Evolutionary conservation across 2,113 vertebrate genomes (phyloP), one percentile per base, ranked within the genome.

Genomic region (Rhombomys opimus): DNA sequence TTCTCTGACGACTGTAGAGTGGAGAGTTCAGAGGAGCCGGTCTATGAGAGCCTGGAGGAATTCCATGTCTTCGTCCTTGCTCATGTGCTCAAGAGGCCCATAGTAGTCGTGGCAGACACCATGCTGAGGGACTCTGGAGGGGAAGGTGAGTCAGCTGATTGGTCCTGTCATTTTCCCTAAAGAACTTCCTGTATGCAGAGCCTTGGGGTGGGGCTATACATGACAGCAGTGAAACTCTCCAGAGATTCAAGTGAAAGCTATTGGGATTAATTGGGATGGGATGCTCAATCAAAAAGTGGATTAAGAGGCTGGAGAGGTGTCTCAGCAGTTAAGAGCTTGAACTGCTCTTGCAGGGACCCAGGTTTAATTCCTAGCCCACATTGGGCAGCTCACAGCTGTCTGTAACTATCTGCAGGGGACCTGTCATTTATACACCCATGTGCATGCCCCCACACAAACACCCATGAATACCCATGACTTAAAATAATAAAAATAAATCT

Each of bases 111-210:
- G 97, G 99, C 99, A 0, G 99, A 99, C 98, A 99, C 99, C 13
- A 99, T 99, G 99, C 99, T 99, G 95, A 96, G 99, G 82, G 99
- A 99, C 98, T 99, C 99, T 0, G 99, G 99, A 0, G 99, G 99
- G 15, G 99, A 99, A 98, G 99, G 99, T 99, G 84, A 96, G 95
- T 50, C 27, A 57, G 5, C 57, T 1, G 23, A 59, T 32, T 35
- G 0, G 32, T 13, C 23, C 2, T 46, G 73, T 70, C 46, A 9
- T 6, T 75, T 13, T 6, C 13, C 17, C 41, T 63, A 20, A 18
- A 41, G 38, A 15, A n/a, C 4, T 7, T 6, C n/a, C 27, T 63
- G 1, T 9, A 2, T 18, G 14, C 50, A 87, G 54, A 89, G 15
- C 3, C 46, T 75, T 38, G 32, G 61, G 7, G 35, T 3, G 5